Base-by-base conservation (phyloP, 2,888 invertebrate species). In the Cerastis leucographa region DNA sequence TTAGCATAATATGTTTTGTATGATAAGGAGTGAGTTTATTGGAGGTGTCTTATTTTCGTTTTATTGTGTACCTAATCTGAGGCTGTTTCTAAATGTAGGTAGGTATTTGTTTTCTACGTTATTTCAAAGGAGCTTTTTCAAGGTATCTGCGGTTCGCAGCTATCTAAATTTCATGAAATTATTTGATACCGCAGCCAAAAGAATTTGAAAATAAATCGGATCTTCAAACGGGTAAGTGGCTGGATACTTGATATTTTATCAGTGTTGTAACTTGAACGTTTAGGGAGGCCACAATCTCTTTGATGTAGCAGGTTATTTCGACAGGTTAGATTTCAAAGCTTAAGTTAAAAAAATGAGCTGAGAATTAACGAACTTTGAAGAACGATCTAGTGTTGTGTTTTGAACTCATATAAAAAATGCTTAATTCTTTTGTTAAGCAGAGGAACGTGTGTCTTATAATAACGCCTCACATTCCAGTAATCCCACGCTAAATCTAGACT, bases 1-100 rank as follows among this genome's bases (percentile, higher is more conserved):
- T 86, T 76, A 71, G 74, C 66, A 59, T 79, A 84, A 85, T 87
- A 79, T 76, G 81, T 87, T 85, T 84, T 66, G 66, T 85, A 76
- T 85, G 78, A 78, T 86, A 80, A 80, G 73, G 68, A 64, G 49
- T 22, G 40, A 71, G 75, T 78, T 76, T 82, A 76, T 82, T 74
- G 61, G 29, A 44, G 71, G 61, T 65, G 61, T 84, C 62, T 71
- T 84, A 81, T 71, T 83, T 81, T 74, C 70, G 17, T 74, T 78
- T 70, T 75, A 71, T 79, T 74, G 46, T 71, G 12, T 46, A 14
- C 51, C 49, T 81, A 71, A 81, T 64, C 51, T 71, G 54, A 84
- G 11, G 14, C 61, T 35, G 35, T 71, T 56, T 56, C 35, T 40
- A 40, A 62, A 69, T 25, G 12, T 46, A 22, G 35, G 7, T 56